Evolutionary conservation across 2,888 invertebrate genomes (phyloP).

Genomic region (Eilema griseolum): DNA sequence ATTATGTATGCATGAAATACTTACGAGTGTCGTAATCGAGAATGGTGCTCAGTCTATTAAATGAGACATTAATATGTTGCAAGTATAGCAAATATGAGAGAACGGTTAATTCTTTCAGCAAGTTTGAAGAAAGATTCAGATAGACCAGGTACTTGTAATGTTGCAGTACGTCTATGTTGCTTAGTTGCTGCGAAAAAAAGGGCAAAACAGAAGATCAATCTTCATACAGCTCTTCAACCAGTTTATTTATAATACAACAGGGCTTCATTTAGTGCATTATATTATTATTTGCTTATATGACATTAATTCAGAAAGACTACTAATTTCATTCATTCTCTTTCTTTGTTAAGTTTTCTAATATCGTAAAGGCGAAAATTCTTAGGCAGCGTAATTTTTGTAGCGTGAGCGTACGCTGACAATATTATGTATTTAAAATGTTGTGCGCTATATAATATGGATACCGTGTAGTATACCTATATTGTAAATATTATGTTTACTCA

Average conservation of each 20-base stretch:
- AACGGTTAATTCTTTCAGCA: constrained; percentile 80
- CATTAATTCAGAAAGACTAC: background rate
- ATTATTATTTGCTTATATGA: too few species aligned
- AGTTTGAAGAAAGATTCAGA: constrained; percentile 87
- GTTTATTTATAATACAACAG: too few species aligned
- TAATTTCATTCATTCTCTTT: background rate
- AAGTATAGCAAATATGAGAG: constrained; percentile 85
- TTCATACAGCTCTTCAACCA: background rate
- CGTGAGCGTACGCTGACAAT: too few species aligned
- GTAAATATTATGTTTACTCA: too few species aligned
- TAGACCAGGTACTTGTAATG: constrained; percentile 88
- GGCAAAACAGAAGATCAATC: background rate
- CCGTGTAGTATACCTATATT: too few species aligned
- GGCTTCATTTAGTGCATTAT: too few species aligned
- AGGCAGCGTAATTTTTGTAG: too few species aligned
- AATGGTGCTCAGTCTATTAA: constrained; percentile 83
- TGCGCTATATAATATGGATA: too few species aligned
- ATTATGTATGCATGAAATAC: constrained; percentile 37
- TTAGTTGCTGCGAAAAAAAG: constrained; percentile 65
- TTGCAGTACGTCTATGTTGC: constrained; percentile 82
- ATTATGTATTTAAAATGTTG: too few species aligned
- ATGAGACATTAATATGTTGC: constrained; percentile 86
- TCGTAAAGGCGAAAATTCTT: too few species aligned
- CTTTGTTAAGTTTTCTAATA: background rate
- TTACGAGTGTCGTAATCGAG: constrained; percentile 86